Percentiles rank a stretch among this genome's conserved stretches.
Conservation (phyloP, 2,797 vertebrate species). For the Hoplostethus mediterraneus region DNA sequence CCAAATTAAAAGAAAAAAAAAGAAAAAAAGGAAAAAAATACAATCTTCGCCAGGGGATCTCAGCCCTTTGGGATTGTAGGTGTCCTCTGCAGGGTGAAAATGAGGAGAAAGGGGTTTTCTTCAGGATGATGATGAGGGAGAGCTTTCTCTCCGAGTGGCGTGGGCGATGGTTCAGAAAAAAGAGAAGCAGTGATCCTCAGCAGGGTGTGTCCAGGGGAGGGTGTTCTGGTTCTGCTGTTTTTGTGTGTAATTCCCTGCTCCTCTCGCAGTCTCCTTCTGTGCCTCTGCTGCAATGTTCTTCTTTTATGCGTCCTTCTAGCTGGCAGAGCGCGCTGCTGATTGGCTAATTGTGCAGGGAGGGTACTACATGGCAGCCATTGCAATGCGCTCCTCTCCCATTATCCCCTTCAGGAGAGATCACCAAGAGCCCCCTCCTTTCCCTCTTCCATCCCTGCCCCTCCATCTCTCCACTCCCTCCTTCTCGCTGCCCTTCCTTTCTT, state of each 20-base stretch:
- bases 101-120: slow-evolving; percentile 85
- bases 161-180: slow-evolving; percentile 85
- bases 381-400: slow-evolving; percentile 86
- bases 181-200: slow-evolving; percentile 87
- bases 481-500: slow-evolving; percentile 81
- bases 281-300: slow-evolving; percentile 91
- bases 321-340: slow-evolving; percentile 85
- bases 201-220: slow-evolving; percentile 90
- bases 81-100: slow-evolving; percentile 87
- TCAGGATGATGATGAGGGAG: slow-evolving; percentile 85
- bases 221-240: slow-evolving; percentile 84
- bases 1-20: slow-evolving; percentile 83
- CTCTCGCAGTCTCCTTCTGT: slow-evolving; percentile 88
- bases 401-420: slow-evolving; percentile 89
- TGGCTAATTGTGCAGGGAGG: slow-evolving; percentile 91
- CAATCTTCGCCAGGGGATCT: slow-evolving; percentile 81
- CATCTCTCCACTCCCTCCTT: slow-evolving; percentile 78
- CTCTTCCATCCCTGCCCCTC: slow-evolving; percentile 80
- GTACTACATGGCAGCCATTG: slow-evolving; percentile 89
- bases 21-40: slow-evolving; percentile 83
- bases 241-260: slow-evolving; percentile 87
- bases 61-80: slow-evolving; percentile 84
- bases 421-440: slow-evolving; percentile 62
- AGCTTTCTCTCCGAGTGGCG: slow-evolving; percentile 86
- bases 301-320: slow-evolving; percentile 90